These are phyloP conservation scores for Epizoanthus rinbou DNA, from an alignment of 92 coral and sea anemone species.

Conservation along the genomic window DNA sequence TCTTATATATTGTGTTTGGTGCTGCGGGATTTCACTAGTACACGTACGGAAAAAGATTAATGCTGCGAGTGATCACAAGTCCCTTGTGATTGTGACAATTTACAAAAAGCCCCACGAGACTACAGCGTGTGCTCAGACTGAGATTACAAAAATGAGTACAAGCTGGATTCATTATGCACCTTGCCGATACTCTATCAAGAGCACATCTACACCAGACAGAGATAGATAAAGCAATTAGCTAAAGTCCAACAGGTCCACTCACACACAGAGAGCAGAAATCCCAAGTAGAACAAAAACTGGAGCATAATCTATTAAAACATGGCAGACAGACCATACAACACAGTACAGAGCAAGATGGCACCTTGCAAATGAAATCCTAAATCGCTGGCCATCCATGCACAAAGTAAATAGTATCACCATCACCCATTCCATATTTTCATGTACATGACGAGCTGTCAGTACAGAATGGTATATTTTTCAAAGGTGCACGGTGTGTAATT, in stretches of 20 bases:
- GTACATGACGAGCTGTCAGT: constrained; percentile 37
- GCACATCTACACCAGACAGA: constrained; percentile 12
- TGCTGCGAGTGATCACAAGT: constrained; percentile 45
- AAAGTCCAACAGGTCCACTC: background rate
- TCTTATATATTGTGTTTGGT: constrained; percentile 42
- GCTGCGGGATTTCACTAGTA: constrained; percentile 41
- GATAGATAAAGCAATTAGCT: background rate
- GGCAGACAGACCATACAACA: constrained; percentile 37
- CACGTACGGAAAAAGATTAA: constrained; percentile 33
- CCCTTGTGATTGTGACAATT: constrained; percentile 50
- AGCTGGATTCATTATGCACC: constrained; percentile 43
- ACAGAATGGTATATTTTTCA: constrained; percentile 32
- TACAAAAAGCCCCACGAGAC: constrained; percentile 41
- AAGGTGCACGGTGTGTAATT: constrained; percentile 26
- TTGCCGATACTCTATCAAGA: constrained; percentile 52
- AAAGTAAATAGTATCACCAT: constrained; percentile 22
- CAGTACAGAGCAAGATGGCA: background rate
- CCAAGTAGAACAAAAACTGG: constrained; percentile 4
- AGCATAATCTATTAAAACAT: background rate
- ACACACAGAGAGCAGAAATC: background rate
- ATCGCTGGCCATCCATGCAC: constrained; percentile 35
- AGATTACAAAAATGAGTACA: constrained; percentile 34
- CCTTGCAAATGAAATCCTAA: constrained; percentile 8
- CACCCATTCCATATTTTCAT: constrained; percentile 5
- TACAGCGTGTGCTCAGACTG: constrained; percentile 18